Percentiles rank a stretch among this genome's conserved stretches.
These are phyloP conservation scores for Morpho deidamia DNA, from an alignment of 2,888 invertebrate genomes.

Conservation along the genomic window DNA sequence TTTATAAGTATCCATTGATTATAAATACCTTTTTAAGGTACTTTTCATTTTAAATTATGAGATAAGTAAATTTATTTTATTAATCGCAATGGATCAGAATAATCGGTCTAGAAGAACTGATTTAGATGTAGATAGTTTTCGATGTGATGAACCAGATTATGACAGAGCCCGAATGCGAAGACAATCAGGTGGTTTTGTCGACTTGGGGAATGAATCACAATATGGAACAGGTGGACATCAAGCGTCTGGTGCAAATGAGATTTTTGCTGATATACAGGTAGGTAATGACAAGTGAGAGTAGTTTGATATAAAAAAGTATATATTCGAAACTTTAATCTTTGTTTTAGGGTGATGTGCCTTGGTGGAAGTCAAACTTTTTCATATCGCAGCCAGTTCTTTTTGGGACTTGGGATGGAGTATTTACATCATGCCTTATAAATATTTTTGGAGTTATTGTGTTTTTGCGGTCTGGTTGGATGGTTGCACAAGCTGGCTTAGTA, in stretches of 20 bases:
- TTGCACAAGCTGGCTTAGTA: constrained; percentile 91
- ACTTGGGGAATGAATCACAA: constrained; percentile 85
- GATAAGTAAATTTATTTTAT: constrained; percentile 4
- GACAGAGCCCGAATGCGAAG: constrained; percentile 76
- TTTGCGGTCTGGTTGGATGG: constrained; percentile 97
- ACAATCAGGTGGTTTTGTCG: constrained; percentile 86
- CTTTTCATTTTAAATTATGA: constrained; percentile 15
- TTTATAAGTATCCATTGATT: too few species aligned
- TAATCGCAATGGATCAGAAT: constrained; percentile 54
- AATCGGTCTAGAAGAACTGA: constrained; percentile 55
- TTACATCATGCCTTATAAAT: constrained; percentile 97
- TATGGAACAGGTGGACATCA: constrained; percentile 90
- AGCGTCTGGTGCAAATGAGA: constrained; percentile 91
- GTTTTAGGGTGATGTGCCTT: constrained; percentile 86
- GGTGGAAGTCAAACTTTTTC: constrained; percentile 98
- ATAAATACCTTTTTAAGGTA: not conserved
- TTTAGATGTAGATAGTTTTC: constrained; percentile 64
- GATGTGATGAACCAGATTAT: constrained; percentile 65
- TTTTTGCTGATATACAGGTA: constrained; percentile 94
- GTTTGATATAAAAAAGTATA: not conserved
- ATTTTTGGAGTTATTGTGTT: constrained; percentile 99
- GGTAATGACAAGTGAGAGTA: not conserved
- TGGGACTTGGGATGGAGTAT: constrained; percentile 99
- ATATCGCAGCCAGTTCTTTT: constrained; percentile 97
- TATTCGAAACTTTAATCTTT: not conserved